Conservation (phyloP, 2,797 vertebrate species). For the Enteromius unitaeniatus region DNA sequence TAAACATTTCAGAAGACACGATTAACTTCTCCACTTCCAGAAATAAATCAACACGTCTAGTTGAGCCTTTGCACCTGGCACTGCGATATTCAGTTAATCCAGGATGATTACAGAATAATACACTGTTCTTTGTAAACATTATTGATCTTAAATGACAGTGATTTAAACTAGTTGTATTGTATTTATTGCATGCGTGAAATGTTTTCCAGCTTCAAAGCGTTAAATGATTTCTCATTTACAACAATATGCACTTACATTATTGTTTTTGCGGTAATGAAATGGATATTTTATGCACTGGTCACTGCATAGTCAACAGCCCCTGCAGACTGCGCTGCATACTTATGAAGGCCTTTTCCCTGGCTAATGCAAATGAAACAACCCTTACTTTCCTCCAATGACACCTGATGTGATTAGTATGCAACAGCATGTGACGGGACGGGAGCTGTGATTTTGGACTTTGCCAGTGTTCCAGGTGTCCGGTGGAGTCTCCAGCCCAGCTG, state of each 20-base stretch:
- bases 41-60: conserved; percentile 35
- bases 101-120: conserved; percentile 35
- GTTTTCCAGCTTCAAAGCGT: conserved; percentile 45
- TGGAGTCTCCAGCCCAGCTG: conserved; percentile 72
- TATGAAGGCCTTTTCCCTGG: conserved; percentile 53
- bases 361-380: conserved; percentile 52
- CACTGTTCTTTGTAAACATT: conserved; percentile 31
- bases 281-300: conserved; percentile 65
- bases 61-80: conserved; percentile 21
- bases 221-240: conserved; percentile 41
- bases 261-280: conserved; percentile 70
- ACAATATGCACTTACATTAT: conserved; percentile 39
- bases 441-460: conserved; percentile 55
- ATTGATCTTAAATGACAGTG: conserved; percentile 35
- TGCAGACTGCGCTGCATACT: conserved; percentile 48
- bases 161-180: conserved; percentile 48
- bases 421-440: conserved; percentile 29
- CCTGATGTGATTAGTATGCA: conserved; percentile 53
- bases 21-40: conserved; percentile 34
- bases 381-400: conserved; percentile 43
- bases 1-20: conserved; percentile 23
- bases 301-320: conserved; percentile 65
- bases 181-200: conserved; percentile 26
- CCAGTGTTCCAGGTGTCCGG: conserved; percentile 73
- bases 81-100: conserved; percentile 12